Conservation (phyloP, 2,113 vertebrate species). For the Lagenorhynchus albirostris region DNA sequence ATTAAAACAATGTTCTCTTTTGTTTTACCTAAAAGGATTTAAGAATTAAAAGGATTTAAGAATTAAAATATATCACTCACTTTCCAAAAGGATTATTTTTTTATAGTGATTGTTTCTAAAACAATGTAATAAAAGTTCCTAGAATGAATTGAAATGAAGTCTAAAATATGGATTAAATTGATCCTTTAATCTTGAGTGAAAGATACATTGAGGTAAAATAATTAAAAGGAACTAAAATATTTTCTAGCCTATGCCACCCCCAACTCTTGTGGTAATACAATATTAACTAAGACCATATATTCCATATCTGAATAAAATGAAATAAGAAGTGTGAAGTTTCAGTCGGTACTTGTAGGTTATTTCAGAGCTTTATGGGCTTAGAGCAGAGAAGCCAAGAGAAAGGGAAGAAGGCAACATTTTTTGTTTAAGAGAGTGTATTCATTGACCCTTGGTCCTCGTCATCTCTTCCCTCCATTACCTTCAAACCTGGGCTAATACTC, state of each 20-base stretch:
- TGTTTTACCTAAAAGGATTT: neutral
- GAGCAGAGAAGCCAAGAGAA: neutral
- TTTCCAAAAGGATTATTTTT: neutral
- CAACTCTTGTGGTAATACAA: neutral
- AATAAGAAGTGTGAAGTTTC: neutral
- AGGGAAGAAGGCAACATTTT: neutral
- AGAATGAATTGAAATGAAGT: neutral
- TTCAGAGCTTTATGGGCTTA: neutral
- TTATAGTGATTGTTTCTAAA: neutral
- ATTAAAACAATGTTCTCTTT: neutral
- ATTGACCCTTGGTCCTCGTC: neutral
- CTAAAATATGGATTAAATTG: neutral
- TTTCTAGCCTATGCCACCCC: neutral
- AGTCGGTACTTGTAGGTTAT: neutral
- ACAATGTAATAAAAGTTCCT: neutral
- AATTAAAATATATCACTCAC: neutral
- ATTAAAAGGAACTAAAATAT: neutral
- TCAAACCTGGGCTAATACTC: neutral
- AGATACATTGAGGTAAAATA: neutral
- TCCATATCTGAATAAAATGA: neutral
- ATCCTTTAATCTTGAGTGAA: neutral
- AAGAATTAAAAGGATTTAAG: neutral
- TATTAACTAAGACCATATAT: neutral
- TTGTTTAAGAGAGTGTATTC: neutral
- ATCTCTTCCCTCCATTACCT: neutral